A percentile compares a stretch with the other conserved stretches of the same genome.
Evolutionary conservation across 2,888 invertebrate genomes (phyloP).

Genomic region (Epicampocera succincta): DNA sequence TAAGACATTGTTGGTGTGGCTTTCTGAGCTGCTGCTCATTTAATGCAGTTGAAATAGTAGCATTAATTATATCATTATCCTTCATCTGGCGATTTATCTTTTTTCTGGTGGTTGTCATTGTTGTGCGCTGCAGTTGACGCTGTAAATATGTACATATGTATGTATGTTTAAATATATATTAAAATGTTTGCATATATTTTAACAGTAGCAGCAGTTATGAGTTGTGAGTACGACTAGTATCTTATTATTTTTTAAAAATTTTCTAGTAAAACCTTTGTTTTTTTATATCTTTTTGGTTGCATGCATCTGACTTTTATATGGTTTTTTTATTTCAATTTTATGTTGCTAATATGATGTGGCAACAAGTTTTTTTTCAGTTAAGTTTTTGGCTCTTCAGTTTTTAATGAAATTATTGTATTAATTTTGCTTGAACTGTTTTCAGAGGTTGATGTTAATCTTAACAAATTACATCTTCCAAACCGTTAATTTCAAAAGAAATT

Average conservation of each 20-base stretch:
- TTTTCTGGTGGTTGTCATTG: constrained; percentile 52
- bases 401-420: constrained; percentile 64
- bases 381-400: constrained; percentile 25
- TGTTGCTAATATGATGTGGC: constrained; percentile 60
- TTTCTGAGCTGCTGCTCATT: constrained; percentile 53
- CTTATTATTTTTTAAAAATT: constrained; percentile 38
- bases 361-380: constrained; percentile 12
- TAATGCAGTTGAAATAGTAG: constrained; percentile 70
- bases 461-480: constrained; percentile 57
- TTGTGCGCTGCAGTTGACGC: constrained; percentile 28
- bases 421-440: constrained; percentile 52
- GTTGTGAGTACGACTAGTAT: constrained; percentile 21
- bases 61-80: constrained; percentile 80
- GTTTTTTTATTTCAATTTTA: constrained; percentile 27
- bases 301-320: constrained; percentile 46
- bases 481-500: constrained; percentile 51
- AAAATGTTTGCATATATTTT: constrained; percentile 1
- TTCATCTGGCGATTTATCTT: constrained; percentile 79
- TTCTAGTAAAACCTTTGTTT: constrained; percentile 29
- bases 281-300: constrained; percentile 40
- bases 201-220: constrained; percentile 54
- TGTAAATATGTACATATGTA: background rate
- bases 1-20: constrained; percentile 35
- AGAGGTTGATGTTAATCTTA: constrained; percentile 57
- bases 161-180: constrained; percentile 2